Conservation (phyloP, 2,888 invertebrate species). For the Carpatolechia fugitivella region DNA sequence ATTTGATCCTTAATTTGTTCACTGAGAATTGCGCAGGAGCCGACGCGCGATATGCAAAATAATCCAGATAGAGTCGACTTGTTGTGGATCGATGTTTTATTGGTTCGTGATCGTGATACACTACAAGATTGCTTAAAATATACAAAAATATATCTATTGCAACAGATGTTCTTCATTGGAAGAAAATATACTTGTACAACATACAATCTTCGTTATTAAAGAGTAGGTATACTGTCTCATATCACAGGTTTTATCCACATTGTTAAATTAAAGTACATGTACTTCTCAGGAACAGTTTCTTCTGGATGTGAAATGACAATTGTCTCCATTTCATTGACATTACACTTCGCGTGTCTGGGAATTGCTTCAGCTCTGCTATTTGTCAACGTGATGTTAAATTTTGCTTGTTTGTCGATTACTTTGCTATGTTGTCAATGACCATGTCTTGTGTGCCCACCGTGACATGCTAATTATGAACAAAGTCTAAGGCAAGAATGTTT, state of each 20-base stretch:
- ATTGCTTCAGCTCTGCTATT: conserved; percentile 22
- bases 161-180: no score
- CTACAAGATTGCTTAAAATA: neutral
- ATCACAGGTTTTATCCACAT: neutral
- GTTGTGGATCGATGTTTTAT: conserved; percentile 36
- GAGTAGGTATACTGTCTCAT: no score
- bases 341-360: neutral
- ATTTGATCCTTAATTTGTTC: conserved; percentile 71
- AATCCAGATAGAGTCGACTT: conserved; percentile 59
- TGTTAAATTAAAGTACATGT: neutral
- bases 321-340: neutral
- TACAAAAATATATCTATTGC: neutral
- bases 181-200: no score
- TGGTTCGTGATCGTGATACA: conserved; percentile 1
- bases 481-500: conserved; percentile 43
- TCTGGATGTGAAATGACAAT: neutral
- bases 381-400: conserved; percentile 40
- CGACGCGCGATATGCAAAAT: conserved; percentile 71
- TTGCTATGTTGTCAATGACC: conserved; percentile 30
- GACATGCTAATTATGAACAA: conserved; percentile 51
- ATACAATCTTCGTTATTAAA: neutral
- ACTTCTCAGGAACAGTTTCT: neutral
- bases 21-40: conserved; percentile 49
- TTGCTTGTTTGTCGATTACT: conserved; percentile 41
- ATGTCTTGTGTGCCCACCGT: conserved; percentile 33